Conservation (phyloP, 2,888 invertebrate genomes). For the Drosophila melanocephala region DNA sequence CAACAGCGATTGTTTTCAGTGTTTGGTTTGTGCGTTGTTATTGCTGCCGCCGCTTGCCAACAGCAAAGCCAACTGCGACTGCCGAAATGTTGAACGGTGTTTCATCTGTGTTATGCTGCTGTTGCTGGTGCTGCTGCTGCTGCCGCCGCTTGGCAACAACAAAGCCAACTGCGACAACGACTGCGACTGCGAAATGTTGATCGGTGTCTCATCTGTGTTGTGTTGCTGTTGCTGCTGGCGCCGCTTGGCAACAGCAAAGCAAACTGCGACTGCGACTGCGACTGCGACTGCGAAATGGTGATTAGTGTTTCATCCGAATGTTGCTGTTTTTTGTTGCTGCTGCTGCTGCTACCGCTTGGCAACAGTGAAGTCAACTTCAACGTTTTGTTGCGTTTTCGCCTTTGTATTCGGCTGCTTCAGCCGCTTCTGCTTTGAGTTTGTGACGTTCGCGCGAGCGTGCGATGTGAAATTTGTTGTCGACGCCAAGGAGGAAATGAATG, state of each 20-base stretch:
- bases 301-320: constrained; percentile 31
- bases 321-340: constrained; percentile 1
- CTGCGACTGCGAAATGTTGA: constrained; percentile 24
- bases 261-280: not conserved
- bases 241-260: constrained; percentile 54
- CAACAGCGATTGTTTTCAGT: constrained; percentile 21
- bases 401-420: constrained; percentile 16
- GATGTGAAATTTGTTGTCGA: constrained; percentile 33
- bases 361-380: constrained; percentile 47
- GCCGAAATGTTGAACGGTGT: constrained; percentile 33
- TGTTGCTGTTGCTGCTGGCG: constrained; percentile 11
- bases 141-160: constrained; percentile 47
- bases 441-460: constrained; percentile 30
- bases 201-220: constrained; percentile 27
- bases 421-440: constrained; percentile 16
- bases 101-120: constrained; percentile 12
- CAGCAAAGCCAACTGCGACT: not conserved
- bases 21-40: constrained; percentile 22
- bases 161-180: not conserved
- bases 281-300: constrained; percentile 24
- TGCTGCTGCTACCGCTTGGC: constrained; percentile 53
- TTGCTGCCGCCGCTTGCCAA: constrained; percentile 49
- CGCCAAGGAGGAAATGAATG: constrained; percentile 71
- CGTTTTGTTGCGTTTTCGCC: constrained; percentile 20
- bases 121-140: constrained; percentile 9